A percentile compares a stretch with the other conserved stretches of the same genome.
Evolutionary conservation across 2,888 invertebrate species (phyloP).

Genomic region (Herminia tarsipennalis): DNA sequence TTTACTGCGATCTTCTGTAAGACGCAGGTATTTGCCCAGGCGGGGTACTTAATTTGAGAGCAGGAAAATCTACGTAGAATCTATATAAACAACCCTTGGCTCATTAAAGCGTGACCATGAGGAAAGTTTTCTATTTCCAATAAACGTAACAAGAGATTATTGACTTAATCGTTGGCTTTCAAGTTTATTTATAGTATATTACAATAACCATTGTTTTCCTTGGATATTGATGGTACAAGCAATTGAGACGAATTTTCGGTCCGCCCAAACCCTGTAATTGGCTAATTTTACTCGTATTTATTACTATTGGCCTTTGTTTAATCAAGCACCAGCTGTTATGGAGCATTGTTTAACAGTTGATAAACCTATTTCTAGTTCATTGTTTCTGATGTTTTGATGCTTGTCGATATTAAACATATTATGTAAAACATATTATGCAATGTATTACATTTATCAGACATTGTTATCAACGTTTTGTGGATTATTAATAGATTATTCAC

Average conservation of each 20-base stretch:
- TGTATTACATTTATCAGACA: neutral
- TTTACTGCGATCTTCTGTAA: too few species aligned
- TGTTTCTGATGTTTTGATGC: constrained; percentile 4
- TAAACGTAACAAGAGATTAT: constrained; percentile 21
- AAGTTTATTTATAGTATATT: constrained; percentile 7
- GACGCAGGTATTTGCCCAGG: too few species aligned
- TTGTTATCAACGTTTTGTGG: too few species aligned
- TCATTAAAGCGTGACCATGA: neutral
- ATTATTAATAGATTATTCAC: too few species aligned
- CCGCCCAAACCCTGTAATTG: constrained; percentile 49
- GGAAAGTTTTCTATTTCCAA: constrained; percentile 7
- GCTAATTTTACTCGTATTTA: constrained; percentile 49
- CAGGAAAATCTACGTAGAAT: too few species aligned
- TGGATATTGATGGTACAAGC: constrained; percentile 32
- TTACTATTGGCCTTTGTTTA: constrained; percentile 44
- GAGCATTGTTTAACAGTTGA: constrained; percentile 29
- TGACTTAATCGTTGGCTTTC: constrained; percentile 12
- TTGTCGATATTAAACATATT: neutral
- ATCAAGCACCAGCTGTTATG: constrained; percentile 34
- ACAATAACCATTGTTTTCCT: constrained; percentile 23
- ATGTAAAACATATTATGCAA: neutral
- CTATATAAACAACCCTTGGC: too few species aligned
- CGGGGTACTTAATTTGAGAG: too few species aligned
- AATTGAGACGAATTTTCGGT: constrained; percentile 36
- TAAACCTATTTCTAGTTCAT: constrained; percentile 23